Base-by-base conservation (phyloP, 1,140 invertebrate genomes). In the Idris sp. region DNA sequence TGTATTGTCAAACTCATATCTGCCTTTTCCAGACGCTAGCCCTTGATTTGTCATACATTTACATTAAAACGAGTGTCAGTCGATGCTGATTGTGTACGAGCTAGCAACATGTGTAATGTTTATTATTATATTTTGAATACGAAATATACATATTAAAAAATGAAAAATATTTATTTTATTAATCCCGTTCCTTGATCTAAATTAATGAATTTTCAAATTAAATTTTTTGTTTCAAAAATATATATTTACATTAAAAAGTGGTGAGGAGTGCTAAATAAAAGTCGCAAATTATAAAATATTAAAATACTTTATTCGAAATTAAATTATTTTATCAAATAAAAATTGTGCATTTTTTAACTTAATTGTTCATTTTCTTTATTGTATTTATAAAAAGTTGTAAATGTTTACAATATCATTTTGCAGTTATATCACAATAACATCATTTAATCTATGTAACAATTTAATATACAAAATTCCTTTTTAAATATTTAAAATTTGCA, bases 81-180 rank as follows among this genome's bases (percentile, higher is more conserved):
- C 77, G 76, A 79, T 72, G 76, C 80, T 79, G 74, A 80, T 77
- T 81, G 81, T 80, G 76, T 81, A 65, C 72, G 79, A 83, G 79
- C 79, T 82, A 81, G 81, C 82, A 82, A 82, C 80, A 82, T 82
- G 82, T 84, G 82, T 85, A 84, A 83, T 85, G 84, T 85, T 85
- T 78, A 84, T 85, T 85, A 85, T 85, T 85, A 84, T 85, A 85
- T 85, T 85, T 85, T 85, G 83, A 85, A 85, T 85, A 85, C 84
- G 82, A 85, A 85, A 83, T 84, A 84, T 80, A 83, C 78, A 82
- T 80, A 82, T 83, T 81, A 64, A 81, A 81, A 79, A 77, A 62
- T 31, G 18, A 22, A 22, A 22, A 2, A 22, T 22, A 22, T 22
- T 22, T 22, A 22, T 2, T 22, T 4, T 22, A 22, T 22, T 22